These are phyloP conservation scores for Heteronetta atricapilla DNA, from an alignment of 2,113 vertebrate species.

Conservation along the genomic window DNA sequence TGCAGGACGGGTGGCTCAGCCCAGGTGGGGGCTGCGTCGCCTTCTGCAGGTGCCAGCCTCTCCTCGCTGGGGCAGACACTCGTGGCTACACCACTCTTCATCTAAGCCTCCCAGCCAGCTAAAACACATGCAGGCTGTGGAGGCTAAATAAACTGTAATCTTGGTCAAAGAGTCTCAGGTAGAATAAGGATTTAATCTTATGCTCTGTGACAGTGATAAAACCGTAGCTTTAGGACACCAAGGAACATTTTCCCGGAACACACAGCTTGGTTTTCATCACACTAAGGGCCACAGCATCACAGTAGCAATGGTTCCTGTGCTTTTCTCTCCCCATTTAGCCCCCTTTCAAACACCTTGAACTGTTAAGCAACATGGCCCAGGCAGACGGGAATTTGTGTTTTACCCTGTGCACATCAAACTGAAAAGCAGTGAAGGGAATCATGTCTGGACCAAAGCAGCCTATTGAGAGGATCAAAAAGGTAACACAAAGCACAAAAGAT, in stretches of 20 bases:
- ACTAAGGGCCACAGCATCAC: background rate
- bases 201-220: background rate
- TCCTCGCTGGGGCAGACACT: background rate
- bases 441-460: slow-evolving; percentile 8
- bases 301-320: background rate
- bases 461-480: slow-evolving; percentile 52
- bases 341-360: background rate
- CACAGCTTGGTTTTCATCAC: background rate
- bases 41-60: background rate
- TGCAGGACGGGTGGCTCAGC: background rate
- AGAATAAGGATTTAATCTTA: background rate
- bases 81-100: background rate
- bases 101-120: background rate
- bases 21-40: background rate
- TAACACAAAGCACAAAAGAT: slow-evolving; percentile 53
- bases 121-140: background rate
- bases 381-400: slow-evolving; percentile 28
- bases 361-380: background rate
- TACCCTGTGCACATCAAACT: background rate
- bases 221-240: background rate
- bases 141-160: fast-evolving
- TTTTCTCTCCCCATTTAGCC: background rate
- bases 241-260: background rate
- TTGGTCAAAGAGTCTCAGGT: background rate
- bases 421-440: background rate